These are phyloP conservation scores for Geococcyx californianus DNA, from an alignment of 2,113 vertebrate genomes.

Conservation along the genomic window DNA sequence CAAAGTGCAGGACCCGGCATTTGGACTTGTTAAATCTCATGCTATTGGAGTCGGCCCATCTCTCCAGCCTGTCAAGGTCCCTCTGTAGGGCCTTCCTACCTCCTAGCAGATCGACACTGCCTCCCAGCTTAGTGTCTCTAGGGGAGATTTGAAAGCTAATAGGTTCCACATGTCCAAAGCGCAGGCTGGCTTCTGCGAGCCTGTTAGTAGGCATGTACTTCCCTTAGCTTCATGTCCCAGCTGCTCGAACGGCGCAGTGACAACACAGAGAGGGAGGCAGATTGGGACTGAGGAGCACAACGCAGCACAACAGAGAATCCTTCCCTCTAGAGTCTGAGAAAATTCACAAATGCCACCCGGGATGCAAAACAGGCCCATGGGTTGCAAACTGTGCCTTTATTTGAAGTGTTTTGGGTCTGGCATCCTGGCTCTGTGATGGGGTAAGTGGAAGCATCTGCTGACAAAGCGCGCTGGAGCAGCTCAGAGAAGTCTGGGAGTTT, in stretches of 20 bases:
- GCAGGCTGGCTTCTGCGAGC: neutral
- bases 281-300: neutral
- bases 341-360: neutral
- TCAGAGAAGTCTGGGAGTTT: neutral
- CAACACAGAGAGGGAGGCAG: neutral
- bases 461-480: neutral
- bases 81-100: no score
- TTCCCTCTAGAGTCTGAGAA: neutral
- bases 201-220: neutral
- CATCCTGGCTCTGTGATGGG: neutral
- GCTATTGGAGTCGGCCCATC: no score
- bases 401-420: neutral
- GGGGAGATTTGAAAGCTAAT: neutral
- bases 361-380: neutral
- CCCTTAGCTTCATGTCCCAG: neutral
- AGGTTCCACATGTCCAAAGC: neutral
- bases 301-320: fast-evolving
- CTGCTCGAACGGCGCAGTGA: fast-evolving
- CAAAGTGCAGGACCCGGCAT: no score
- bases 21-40: no score
- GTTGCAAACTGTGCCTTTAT: neutral
- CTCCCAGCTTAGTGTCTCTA: no score
- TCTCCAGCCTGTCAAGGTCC: no score
- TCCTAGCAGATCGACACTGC: no score
- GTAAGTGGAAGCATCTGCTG: neutral